Percentiles rank a stretch among this genome's conserved stretches.
Evolutionary conservation across 92 coral and sea anemone species (phyloP).

Genomic region (Meandrina meandrites): DNA sequence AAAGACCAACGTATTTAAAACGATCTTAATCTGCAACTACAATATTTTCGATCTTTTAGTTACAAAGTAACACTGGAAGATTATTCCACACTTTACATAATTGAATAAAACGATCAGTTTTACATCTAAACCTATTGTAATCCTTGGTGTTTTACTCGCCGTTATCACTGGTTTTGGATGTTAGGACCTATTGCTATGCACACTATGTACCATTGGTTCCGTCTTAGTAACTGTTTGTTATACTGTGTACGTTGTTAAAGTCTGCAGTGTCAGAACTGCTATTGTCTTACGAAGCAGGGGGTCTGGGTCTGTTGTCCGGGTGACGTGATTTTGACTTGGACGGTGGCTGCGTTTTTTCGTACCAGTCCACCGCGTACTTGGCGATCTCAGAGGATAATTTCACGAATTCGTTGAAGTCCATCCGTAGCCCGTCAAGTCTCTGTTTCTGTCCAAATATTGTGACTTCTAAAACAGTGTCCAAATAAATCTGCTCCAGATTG

Average conservation of each 20-base stretch:
- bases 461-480: slow-evolving; percentile 86
- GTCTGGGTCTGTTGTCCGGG: slow-evolving; percentile 55
- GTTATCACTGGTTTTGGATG: not conserved
- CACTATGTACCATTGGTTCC: not conserved
- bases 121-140: slow-evolving; percentile 7
- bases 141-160: not conserved
- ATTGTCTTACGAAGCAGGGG: slow-evolving; percentile 29
- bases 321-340: slow-evolving; percentile 34
- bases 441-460: slow-evolving; percentile 95
- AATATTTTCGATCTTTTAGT: not conserved
- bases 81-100: not conserved
- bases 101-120: not conserved
- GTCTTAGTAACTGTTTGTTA: not conserved
- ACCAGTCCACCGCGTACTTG: slow-evolving; percentile 92
- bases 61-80: not conserved
- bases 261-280: not conserved
- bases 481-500: slow-evolving; percentile 58
- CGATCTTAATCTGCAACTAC: too few relatives aligned
- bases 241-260: not conserved
- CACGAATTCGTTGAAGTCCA: slow-evolving; percentile 81
- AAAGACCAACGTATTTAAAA: too few relatives aligned
- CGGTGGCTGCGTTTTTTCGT: slow-evolving; percentile 45
- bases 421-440: slow-evolving; percentile 70
- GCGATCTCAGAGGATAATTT: slow-evolving; percentile 92
- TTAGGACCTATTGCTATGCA: not conserved